A percentile compares a stretch with the other conserved stretches of the same genome.
Conservation (phyloP, 2,888 invertebrate genomes). For the Autographa pulchrina region DNA sequence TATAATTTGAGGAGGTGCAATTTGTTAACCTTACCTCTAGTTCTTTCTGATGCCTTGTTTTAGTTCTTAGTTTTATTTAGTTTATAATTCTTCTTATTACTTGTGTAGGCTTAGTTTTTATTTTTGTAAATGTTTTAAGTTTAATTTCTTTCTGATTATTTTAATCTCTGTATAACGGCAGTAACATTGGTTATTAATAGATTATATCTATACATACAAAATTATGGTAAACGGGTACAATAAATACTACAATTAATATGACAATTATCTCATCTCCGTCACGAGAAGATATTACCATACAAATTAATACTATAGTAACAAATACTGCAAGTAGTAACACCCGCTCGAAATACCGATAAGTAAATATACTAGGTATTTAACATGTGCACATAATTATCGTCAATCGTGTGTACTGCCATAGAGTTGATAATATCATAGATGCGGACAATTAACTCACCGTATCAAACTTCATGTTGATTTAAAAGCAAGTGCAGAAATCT, state of each 20-base stretch:
- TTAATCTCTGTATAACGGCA: too few relatives aligned
- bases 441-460: not conserved
- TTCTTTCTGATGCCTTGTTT: too few relatives aligned
- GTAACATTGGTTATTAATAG: too few relatives aligned
- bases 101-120: too few relatives aligned
- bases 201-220: too few relatives aligned
- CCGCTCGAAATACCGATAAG: constrained; percentile 42
- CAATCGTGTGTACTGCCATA: constrained; percentile 11
- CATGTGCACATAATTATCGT: constrained; percentile 42
- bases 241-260: not conserved
- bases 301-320: constrained; percentile 12
- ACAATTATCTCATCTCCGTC: not conserved
- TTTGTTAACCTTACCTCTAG: too few relatives aligned
- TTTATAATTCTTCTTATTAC: too few relatives aligned
- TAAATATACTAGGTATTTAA: constrained; percentile 21
- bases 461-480: not conserved
- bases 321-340: constrained; percentile 24
- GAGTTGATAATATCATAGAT: constrained; percentile 12
- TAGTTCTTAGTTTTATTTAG: too few relatives aligned
- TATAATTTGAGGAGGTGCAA: too few relatives aligned
- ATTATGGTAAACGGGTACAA: too few relatives aligned
- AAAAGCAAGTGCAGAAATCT: not conserved
- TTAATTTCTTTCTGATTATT: too few relatives aligned
- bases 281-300: constrained; percentile 15
- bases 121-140: too few relatives aligned